A percentile compares a stretch with the other conserved stretches of the same genome.
Evolutionary conservation across 2,888 invertebrate genomes (phyloP).

Genomic region (Rhyacophila evoluta): DNA sequence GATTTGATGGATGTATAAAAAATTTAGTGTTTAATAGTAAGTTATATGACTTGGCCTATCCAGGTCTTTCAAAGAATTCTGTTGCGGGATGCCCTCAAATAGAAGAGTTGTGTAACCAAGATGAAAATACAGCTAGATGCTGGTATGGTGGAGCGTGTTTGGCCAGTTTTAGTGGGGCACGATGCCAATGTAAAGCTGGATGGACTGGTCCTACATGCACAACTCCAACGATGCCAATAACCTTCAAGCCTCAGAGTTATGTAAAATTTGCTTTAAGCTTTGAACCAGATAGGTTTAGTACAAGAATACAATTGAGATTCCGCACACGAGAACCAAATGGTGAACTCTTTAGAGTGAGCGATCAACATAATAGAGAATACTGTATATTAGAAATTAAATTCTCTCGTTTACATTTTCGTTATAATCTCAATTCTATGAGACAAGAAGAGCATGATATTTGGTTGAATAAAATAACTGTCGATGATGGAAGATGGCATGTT

Average conservation of each 20-base stretch:
- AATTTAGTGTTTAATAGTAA: constrained; percentile 96
- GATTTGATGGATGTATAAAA: constrained; percentile 95
- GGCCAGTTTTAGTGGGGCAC: constrained; percentile 87
- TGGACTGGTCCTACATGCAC: constrained; percentile 93
- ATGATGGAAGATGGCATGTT: constrained; percentile 97
- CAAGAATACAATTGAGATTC: constrained; percentile 93
- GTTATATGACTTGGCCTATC: constrained; percentile 94
- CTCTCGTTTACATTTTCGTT: constrained; percentile 89
- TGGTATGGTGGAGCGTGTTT: constrained; percentile 95
- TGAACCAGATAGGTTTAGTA: constrained; percentile 92
- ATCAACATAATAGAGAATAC: constrained; percentile 94
- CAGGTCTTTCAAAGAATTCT: constrained; percentile 88
- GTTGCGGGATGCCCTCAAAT: constrained; percentile 93
- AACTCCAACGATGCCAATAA: constrained; percentile 87
- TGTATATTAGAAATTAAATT: constrained; percentile 93
- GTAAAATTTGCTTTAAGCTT: constrained; percentile 97
- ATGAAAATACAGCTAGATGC: constrained; percentile 86
- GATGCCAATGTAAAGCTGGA: constrained; percentile 95
- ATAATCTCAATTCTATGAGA: constrained; percentile 90
- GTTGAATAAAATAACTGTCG: constrained; percentile 89
- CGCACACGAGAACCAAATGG: constrained; percentile 94
- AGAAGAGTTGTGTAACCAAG: constrained; percentile 90
- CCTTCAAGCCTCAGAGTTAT: constrained; percentile 93
- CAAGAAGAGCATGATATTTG: constrained; percentile 92
- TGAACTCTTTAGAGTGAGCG: constrained; percentile 92